Conservation (phyloP, 2,797 vertebrate genomes). For the Girardinus metallicus region DNA sequence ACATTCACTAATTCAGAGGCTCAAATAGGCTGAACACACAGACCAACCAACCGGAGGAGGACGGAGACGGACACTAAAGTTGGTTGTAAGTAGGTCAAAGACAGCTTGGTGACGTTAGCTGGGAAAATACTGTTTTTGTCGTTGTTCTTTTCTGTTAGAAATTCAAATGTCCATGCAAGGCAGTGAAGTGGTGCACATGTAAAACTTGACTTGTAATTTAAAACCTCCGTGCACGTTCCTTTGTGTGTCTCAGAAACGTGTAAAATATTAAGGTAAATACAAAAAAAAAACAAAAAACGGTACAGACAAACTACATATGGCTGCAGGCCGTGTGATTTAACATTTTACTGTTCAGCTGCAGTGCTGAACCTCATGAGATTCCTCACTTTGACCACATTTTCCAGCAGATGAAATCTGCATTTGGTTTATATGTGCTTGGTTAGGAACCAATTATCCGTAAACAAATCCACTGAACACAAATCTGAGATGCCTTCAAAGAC, state of each 20-base stretch:
- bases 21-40: slow-evolving; percentile 83
- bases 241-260: slow-evolving; percentile 12
- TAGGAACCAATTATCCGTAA: neutral
- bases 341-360: neutral
- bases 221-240: neutral
- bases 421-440: neutral
- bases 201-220: neutral
- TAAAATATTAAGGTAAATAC: slow-evolving; percentile 9
- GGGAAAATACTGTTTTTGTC: slow-evolving; percentile 31
- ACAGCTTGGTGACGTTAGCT: slow-evolving; percentile 27
- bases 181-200: neutral
- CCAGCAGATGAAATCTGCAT: neutral
- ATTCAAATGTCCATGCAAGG: slow-evolving; percentile 4
- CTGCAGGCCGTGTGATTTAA: neutral
- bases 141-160: slow-evolving; percentile 5
- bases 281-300: slow-evolving; percentile 18
- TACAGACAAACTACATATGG: slow-evolving; percentile 21
- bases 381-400: neutral
- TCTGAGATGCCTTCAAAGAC: neutral
- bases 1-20: slow-evolving; percentile 91
- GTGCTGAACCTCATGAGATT: neutral
- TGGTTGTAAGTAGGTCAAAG: slow-evolving; percentile 12
- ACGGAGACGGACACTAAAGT: slow-evolving; percentile 17
- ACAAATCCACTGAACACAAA: neutral
- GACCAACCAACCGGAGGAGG: slow-evolving; percentile 14